phyloP scores from a whole-genome alignment of 2,797 vertebrate species.

The Phylloscopus collybita region DNA sequence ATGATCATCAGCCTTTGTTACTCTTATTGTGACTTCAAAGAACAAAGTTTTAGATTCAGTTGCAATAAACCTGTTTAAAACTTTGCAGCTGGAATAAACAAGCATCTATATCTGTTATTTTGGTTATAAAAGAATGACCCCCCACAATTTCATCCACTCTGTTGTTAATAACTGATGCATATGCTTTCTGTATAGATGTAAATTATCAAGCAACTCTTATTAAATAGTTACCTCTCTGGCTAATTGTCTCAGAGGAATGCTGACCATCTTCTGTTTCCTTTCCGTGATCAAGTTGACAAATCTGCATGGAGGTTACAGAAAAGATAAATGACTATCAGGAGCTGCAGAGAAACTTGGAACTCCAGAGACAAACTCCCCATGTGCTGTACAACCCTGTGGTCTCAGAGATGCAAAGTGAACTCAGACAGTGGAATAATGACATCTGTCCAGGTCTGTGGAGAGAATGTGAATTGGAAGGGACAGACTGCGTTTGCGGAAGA shows the following conservation, averaged over 20 bases:
- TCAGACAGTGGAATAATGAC: background rate
- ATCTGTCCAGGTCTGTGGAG: background rate
- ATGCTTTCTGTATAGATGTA: background rate
- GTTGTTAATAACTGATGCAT: background rate
- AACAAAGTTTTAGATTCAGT: background rate
- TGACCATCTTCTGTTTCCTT: conserved; percentile 83
- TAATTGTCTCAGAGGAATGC: conserved; percentile 84
- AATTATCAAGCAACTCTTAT: background rate
- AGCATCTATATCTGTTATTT: background rate
- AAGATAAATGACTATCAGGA: background rate
- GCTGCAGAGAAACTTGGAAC: background rate
- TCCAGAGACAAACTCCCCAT: background rate
- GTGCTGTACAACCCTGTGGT: no score
- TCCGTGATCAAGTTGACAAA: conserved; percentile 96
- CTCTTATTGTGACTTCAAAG: background rate
- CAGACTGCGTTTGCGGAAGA: no score
- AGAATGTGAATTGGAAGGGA: no score
- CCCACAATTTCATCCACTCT: background rate
- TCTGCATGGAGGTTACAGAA: conserved; percentile 60
- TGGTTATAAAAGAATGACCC: background rate
- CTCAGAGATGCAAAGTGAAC: background rate
- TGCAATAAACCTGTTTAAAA: background rate
- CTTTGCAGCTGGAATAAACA: background rate
- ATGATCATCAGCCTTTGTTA: background rate
- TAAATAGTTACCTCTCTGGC: conserved; percentile 82